A percentile compares a stretch with the other conserved stretches of the same genome.
phyloP scores from a whole-genome alignment of 2,113 vertebrate genomes.

The Anhinga rufa region DNA sequence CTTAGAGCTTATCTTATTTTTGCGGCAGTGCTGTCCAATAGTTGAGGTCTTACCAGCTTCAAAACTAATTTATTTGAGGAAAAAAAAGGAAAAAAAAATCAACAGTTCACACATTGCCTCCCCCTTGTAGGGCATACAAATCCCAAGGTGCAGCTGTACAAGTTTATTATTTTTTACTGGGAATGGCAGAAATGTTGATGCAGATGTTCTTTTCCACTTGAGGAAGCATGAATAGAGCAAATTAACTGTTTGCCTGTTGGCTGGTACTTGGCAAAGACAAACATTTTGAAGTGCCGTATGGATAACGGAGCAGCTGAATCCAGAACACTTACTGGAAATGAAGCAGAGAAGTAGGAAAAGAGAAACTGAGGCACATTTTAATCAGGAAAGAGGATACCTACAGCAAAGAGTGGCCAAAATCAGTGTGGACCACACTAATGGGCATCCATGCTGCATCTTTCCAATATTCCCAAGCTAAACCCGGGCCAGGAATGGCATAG shows the following conservation, averaged over 20 bases:
- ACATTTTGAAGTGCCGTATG: background rate
- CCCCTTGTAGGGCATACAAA: background rate
- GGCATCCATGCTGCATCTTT: background rate
- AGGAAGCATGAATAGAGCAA: background rate
- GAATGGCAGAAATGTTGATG: background rate
- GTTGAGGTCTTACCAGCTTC: background rate
- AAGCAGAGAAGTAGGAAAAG: background rate
- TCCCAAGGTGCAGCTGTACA: background rate
- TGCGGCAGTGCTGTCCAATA: background rate
- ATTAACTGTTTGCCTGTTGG: background rate
- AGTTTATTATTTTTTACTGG: background rate
- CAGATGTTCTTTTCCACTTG: conserved; percentile 27
- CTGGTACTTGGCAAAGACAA: background rate
- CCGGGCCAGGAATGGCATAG: background rate
- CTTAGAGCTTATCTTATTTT: background rate
- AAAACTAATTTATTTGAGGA: background rate
- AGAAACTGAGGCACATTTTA: background rate
- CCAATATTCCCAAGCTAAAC: background rate
- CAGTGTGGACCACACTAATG: background rate
- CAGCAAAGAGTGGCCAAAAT: background rate
- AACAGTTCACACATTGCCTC: background rate
- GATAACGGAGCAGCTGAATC: background rate
- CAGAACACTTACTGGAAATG: background rate
- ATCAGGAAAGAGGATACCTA: background rate
- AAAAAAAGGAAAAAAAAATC: background rate